These are phyloP conservation scores for Pseudocheirus occidentalis DNA, from an alignment of 2,797 vertebrate genomes.

Conservation along the genomic window DNA sequence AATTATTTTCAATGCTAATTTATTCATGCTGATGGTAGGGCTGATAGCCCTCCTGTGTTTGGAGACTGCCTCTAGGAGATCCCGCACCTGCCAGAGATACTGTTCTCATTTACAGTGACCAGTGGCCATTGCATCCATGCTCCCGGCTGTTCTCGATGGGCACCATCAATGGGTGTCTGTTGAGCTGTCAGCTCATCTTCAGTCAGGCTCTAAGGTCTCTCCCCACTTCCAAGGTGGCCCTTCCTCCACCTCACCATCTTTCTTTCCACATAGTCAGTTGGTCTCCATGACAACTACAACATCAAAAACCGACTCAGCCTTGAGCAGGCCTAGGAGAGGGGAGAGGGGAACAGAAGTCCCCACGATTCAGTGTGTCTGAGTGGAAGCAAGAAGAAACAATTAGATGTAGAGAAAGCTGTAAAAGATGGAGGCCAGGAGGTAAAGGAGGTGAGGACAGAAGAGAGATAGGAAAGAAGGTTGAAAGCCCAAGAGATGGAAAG, in stretches of 20 bases:
- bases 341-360: constrained; percentile 56
- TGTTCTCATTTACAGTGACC: constrained; percentile 59
- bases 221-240: background rate
- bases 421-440: constrained; percentile 39
- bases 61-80: constrained; percentile 23
- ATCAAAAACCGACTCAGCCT: constrained; percentile 67
- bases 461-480: constrained; percentile 16
- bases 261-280: background rate
- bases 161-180: constrained; percentile 65
- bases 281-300: background rate
- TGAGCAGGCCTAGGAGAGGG: constrained; percentile 68
- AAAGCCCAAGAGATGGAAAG: constrained; percentile 11
- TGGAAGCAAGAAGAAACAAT: constrained; percentile 53
- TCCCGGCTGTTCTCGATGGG: constrained; percentile 48
- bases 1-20: constrained; percentile 80
- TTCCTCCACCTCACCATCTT: background rate
- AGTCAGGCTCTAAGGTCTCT: background rate
- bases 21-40: constrained; percentile 72
- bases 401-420: constrained; percentile 38
- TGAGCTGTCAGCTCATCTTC: constrained; percentile 40
- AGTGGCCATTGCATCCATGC: constrained; percentile 12
- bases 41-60: constrained; percentile 65
- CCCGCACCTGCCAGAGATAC: constrained; percentile 51
- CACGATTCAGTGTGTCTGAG: constrained; percentile 50
- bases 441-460: background rate